Percentiles rank a stretch among this genome's conserved stretches.
phyloP scores from a whole-genome alignment of 2,888 invertebrate species.

The Tipula lateralis region DNA sequence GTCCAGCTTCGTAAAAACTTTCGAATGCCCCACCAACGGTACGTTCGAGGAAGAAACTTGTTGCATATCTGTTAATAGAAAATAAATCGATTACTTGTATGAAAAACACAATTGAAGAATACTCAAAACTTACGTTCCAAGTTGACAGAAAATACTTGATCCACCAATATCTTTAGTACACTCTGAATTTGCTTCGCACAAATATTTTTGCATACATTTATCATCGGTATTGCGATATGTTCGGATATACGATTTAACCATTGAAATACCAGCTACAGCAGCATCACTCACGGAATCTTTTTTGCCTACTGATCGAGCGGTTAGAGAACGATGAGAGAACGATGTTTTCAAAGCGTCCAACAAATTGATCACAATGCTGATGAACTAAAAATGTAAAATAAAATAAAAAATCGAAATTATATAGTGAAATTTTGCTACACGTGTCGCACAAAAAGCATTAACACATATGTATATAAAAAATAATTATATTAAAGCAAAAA shows the following conservation, averaged over 20 bases:
- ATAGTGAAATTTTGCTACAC: neutral
- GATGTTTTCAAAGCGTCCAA: constrained; percentile 88
- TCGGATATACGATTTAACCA: constrained; percentile 84
- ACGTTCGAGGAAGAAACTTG: constrained; percentile 77
- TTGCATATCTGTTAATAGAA: constrained; percentile 74
- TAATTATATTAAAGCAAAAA: neutral
- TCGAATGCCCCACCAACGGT: constrained; percentile 71
- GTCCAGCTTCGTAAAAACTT: constrained; percentile 76
- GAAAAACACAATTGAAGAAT: too few species aligned
- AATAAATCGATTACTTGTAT: neutral
- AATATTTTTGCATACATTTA: constrained; percentile 78
- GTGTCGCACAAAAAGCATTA: neutral
- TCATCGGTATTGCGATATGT: constrained; percentile 73
- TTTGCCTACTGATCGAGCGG: constrained; percentile 77
- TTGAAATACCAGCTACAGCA: constrained; percentile 78
- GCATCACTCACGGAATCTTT: constrained; percentile 89
- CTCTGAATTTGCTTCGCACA: constrained; percentile 86
- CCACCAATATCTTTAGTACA: constrained; percentile 76
- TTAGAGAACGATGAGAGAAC: constrained; percentile 83
- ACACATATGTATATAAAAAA: neutral
- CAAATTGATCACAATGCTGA: constrained; percentile 85
- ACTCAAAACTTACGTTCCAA: constrained; percentile 90
- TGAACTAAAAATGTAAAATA: constrained; percentile 62
- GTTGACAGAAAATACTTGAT: constrained; percentile 83
- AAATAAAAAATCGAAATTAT: constrained; percentile 37